Percentiles rank a stretch among this genome's conserved stretches.
phyloP scores from a whole-genome alignment of 64 coral and sea anemone genomes.

The Montipora efflorescens region DNA sequence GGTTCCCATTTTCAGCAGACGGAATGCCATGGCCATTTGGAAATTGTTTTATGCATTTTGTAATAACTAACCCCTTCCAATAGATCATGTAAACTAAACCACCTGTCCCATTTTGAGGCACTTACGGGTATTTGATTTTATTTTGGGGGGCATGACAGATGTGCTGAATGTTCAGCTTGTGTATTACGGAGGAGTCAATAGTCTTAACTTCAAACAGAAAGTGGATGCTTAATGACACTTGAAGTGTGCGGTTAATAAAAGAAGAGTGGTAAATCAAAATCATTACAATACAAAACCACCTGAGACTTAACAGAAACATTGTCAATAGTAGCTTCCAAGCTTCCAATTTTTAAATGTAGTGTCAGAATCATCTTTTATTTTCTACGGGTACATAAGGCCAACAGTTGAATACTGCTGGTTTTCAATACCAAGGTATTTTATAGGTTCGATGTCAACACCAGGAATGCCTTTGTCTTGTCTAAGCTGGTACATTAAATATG shows the following conservation, averaged over 20 bases:
- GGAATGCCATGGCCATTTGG: slow-evolving; percentile 55
- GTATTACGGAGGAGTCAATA: background rate
- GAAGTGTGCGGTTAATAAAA: slow-evolving; percentile 7
- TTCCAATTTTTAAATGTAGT: no score
- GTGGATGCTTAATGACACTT: background rate
- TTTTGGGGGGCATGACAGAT: background rate
- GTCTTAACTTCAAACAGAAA: background rate
- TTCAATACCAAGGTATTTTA: no score
- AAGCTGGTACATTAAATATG: no score
- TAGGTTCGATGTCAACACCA: no score
- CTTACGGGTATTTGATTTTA: slow-evolving; percentile 1
- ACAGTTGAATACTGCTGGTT: no score
- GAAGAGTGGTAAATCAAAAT: background rate
- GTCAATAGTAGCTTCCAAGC: no score
- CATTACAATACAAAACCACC: background rate
- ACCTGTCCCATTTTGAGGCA: background rate
- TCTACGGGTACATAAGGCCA: no score
- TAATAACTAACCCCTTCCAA: background rate
- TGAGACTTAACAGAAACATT: background rate
- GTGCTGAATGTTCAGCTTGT: background rate
- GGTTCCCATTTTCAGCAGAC: slow-evolving; percentile 61
- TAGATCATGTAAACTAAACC: background rate
- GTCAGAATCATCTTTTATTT: no score
- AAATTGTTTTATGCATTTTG: background rate
- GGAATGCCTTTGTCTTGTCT: no score